Conservation (phyloP, 2,888 invertebrate genomes). For the Microdon myrmicae region DNA sequence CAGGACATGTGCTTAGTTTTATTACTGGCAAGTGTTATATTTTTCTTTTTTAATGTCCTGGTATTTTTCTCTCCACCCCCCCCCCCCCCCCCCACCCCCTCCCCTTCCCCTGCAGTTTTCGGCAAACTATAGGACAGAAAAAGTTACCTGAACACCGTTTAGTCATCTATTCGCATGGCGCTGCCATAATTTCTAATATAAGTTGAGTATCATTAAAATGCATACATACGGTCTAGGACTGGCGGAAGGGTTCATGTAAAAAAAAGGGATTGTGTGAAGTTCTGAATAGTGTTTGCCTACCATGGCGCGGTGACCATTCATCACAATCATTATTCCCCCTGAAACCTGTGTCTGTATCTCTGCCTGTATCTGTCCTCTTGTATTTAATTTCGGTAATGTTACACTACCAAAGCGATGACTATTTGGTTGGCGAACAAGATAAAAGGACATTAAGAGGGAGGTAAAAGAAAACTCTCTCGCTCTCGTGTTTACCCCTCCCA, state of each 20-base stretch:
- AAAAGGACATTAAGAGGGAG: neutral
- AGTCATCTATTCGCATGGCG: constrained; percentile 12
- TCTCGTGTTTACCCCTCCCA: constrained; percentile 3
- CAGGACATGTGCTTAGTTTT: constrained; percentile 18
- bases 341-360: neutral
- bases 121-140: constrained; percentile 26
- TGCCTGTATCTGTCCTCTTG: neutral
- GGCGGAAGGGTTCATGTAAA: neutral
- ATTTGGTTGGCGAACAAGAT: neutral
- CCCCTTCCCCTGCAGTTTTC: constrained; percentile 14
- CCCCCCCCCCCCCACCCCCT: constrained; percentile 5
- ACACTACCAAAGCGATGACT: neutral
- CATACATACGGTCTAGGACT: neutral
- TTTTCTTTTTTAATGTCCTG: constrained; percentile 25
- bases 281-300: constrained; percentile 38
- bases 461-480: constrained; percentile 18
- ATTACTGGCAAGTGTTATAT: constrained; percentile 13
- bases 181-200: constrained; percentile 39
- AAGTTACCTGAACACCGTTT: constrained; percentile 33
- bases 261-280: constrained; percentile 28
- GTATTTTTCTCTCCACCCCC: neutral
- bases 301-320: constrained; percentile 32
- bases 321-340: constrained; percentile 36
- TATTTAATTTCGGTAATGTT: constrained; percentile 48
- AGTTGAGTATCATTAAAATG: constrained; percentile 2